A percentile compares a stretch with the other conserved stretches of the same genome.
Conservation (phyloP, 2,797 vertebrate genomes). For the Gallirallus australis region DNA sequence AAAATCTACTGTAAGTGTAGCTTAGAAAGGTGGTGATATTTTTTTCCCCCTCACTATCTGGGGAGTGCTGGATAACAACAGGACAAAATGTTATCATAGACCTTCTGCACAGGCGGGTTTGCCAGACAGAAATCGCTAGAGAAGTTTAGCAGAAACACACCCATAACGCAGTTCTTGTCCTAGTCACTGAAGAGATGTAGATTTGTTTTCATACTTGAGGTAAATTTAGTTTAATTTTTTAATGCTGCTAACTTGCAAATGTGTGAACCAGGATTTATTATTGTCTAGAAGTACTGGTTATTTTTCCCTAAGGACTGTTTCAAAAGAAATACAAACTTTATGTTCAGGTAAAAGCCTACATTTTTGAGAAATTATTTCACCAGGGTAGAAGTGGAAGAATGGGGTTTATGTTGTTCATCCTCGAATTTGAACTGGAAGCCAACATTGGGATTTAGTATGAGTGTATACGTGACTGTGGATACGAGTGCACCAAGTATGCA, state of each 20-base stretch:
- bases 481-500: neutral
- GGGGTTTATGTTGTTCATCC: neutral
- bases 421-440: neutral
- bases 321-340: neutral
- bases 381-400: neutral
- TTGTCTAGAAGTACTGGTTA: neutral
- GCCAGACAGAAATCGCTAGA: neutral
- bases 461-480: rapidly evolving
- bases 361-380: neutral
- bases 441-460: neutral
- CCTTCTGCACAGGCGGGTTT: neutral
- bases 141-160: neutral
- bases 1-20: neutral
- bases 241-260: neutral
- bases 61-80: neutral
- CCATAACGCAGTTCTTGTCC: neutral
- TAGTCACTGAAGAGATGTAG: neutral
- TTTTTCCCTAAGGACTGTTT: neutral
- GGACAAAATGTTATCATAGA: neutral
- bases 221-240: neutral
- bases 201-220: neutral
- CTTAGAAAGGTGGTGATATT: neutral
- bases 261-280: neutral
- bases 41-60: neutral
- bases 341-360: neutral